A percentile compares a stretch with the other conserved stretches of the same genome.
Conservation (phyloP, 2,888 invertebrate genomes). For the Cylindroiulus punctatus region DNA sequence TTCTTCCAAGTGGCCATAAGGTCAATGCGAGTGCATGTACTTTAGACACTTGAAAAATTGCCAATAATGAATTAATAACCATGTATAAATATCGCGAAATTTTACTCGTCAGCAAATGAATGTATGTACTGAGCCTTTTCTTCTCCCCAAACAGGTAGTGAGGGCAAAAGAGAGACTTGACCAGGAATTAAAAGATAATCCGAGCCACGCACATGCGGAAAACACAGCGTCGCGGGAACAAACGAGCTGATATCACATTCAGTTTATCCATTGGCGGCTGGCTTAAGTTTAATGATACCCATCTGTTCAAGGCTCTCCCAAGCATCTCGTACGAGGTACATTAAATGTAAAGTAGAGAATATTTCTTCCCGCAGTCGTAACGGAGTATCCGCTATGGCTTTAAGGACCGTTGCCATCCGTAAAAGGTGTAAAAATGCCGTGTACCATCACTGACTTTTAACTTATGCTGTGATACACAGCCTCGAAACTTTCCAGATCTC, state of each 20-base stretch:
- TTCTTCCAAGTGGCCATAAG: too few relatives aligned
- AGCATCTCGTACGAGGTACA: neutral
- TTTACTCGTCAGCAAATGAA: neutral
- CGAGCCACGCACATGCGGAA: neutral
- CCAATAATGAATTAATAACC: too few relatives aligned
- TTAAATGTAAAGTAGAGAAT: neutral
- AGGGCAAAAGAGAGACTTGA: slow-evolving; percentile 89
- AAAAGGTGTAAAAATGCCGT: neutral
- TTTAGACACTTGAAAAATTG: neutral
- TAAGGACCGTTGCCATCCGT: neutral
- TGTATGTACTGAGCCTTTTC: slow-evolving; percentile 34
- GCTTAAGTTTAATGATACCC: neutral
- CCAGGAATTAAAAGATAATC: slow-evolving; percentile 71
- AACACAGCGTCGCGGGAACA: neutral
- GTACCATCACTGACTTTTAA: neutral
- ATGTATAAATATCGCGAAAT: too few relatives aligned
- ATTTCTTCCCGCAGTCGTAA: neutral
- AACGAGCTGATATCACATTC: neutral
- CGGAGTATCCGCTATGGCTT: neutral
- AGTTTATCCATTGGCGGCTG: neutral
- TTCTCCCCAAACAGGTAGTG: slow-evolving; percentile 63
- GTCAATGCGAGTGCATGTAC: too few relatives aligned
- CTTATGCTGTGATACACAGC: neutral
- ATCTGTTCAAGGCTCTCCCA: too few relatives aligned
- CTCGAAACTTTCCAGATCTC: neutral